Conservation (phyloP, 1,140 invertebrate genomes). For the Nephotettix cincticeps region DNA sequence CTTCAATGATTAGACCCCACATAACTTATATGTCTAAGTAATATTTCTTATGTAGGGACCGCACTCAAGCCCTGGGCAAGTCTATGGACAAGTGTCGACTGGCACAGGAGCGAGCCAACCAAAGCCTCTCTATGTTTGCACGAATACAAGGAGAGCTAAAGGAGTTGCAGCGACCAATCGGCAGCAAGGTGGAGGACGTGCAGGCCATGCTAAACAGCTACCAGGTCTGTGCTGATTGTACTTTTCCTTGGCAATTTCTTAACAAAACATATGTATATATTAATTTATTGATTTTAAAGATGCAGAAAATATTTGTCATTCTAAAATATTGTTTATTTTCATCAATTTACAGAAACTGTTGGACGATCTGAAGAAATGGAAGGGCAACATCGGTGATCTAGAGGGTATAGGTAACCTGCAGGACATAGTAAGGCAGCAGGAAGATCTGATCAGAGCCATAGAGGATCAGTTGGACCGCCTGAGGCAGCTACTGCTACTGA, state of each 20-base stretch:
- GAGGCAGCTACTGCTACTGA: conserved; percentile 70
- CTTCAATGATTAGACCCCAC: too few relatives aligned
- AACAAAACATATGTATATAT: too few relatives aligned
- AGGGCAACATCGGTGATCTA: conserved; percentile 73
- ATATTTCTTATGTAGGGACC: neutral
- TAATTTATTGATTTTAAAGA: too few relatives aligned
- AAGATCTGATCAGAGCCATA: conserved; percentile 77
- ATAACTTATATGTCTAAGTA: too few relatives aligned
- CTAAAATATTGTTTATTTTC: too few relatives aligned
- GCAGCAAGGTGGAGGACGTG: conserved; percentile 80
- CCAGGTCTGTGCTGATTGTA: conserved; percentile 59
- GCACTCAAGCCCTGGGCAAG: conserved; percentile 62
- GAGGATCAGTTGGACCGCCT: conserved; percentile 81
- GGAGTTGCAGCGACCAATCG: conserved; percentile 79
- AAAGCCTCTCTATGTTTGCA: conserved; percentile 75
- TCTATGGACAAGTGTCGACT: conserved; percentile 77
- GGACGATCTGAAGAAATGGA: conserved; percentile 76
- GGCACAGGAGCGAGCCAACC: conserved; percentile 71
- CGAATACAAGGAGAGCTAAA: conserved; percentile 80
- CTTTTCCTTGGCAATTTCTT: too few relatives aligned
- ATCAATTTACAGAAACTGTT: conserved; percentile 58
- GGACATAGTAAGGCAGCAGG: conserved; percentile 74
- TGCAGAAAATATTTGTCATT: too few relatives aligned
- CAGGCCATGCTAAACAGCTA: conserved; percentile 74
- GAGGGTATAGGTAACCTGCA: conserved; percentile 74